A percentile compares a stretch with the other conserved stretches of the same genome.
These are phyloP conservation scores for Phengaris arion DNA, from an alignment of 2,888 invertebrate species.

Conservation along the genomic window DNA sequence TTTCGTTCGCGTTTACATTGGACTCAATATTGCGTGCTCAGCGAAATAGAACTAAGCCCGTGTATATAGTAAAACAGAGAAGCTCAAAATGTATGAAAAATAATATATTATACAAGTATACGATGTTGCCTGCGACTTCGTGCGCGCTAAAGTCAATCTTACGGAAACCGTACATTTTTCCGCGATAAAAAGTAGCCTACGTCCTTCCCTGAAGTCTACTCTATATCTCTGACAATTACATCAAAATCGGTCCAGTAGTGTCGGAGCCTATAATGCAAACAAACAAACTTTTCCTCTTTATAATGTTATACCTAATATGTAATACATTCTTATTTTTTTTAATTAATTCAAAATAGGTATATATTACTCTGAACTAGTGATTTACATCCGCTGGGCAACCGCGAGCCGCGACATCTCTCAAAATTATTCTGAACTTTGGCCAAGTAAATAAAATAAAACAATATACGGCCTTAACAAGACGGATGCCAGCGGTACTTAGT, in stretches of 20 bases:
- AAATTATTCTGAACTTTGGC: constrained; percentile 12
- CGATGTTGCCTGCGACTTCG: no score
- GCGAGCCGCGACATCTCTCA: neutral
- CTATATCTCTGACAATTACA: no score
- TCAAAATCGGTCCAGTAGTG: no score
- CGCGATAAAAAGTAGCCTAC: no score
- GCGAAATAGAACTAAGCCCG: constrained; percentile 2
- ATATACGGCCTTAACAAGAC: constrained; percentile 7
- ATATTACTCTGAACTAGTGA: neutral
- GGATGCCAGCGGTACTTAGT: constrained; percentile 13
- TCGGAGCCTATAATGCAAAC: no score
- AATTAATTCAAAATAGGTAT: no score
- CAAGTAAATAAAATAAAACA: constrained; percentile 9
- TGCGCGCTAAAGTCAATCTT: no score
- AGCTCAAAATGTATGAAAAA: neutral
- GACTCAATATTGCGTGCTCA: constrained; percentile 10
- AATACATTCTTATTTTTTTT: no score
- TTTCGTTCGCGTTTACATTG: constrained; percentile 20
- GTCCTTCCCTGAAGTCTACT: no score
- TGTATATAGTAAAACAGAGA: neutral
- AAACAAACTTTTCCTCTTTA: no score
- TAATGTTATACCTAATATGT: no score
- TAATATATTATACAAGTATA: neutral
- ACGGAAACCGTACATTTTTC: no score
- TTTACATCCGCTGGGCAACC: neutral